A percentile compares a stretch with the other conserved stretches of the same genome.
These are phyloP conservation scores for Mionectes macconnelli DNA, from an alignment of 2,113 vertebrate genomes.

Conservation along the genomic window DNA sequence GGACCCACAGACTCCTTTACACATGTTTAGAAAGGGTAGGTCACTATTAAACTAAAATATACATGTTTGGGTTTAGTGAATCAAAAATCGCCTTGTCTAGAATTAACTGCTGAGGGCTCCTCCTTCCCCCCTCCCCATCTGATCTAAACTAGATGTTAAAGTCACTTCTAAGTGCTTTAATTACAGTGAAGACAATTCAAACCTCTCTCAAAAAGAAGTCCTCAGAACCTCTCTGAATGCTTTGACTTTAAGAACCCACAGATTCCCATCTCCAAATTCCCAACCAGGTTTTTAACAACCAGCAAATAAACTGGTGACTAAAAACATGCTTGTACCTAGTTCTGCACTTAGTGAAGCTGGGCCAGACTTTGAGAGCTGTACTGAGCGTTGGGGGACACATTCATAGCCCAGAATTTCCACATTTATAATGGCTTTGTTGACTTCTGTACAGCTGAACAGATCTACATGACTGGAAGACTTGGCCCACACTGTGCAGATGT, in stretches of 20 bases:
- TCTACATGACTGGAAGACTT: not conserved
- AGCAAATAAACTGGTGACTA: not conserved
- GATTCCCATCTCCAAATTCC: not conserved
- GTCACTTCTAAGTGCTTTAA: not conserved
- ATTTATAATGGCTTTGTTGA: not conserved
- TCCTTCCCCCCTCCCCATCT: not conserved
- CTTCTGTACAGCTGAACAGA: not conserved
- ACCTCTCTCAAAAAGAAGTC: not conserved
- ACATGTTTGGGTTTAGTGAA: conserved; percentile 1
- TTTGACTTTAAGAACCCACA: not conserved
- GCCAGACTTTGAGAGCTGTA: not conserved
- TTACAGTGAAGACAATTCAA: not conserved
- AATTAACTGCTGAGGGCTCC: not conserved
- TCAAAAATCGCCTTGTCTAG: conserved; percentile 40
- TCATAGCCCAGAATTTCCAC: not conserved
- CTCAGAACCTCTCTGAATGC: not conserved
- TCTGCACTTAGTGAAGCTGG: not conserved
- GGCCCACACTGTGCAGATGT: not conserved
- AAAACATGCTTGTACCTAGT: not conserved
- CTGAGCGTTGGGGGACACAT: not conserved
- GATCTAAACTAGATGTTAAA: conserved; percentile 24
- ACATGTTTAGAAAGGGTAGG: not conserved
- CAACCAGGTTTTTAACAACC: conserved; percentile 1
- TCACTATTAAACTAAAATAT: conserved; percentile 21
- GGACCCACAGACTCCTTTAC: not conserved